Percentiles rank a stretch among this genome's conserved stretches.
These are phyloP conservation scores for Enteromius viviparus DNA, from an alignment of 2,797 vertebrate genomes.

Conservation along the genomic window DNA sequence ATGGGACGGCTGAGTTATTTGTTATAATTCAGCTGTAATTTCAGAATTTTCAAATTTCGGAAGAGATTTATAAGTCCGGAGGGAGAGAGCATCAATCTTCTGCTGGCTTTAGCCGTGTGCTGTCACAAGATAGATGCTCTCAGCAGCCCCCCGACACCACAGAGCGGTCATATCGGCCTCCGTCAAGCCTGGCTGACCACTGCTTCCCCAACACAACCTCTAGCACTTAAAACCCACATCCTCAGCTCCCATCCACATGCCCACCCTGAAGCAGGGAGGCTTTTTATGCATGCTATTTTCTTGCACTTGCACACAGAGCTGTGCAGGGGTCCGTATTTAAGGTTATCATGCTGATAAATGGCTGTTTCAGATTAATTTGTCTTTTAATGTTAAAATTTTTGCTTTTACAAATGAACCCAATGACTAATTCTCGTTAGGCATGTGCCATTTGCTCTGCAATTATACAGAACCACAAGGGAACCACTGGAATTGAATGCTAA, in stretches of 20 bases:
- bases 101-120: slow-evolving; percentile 51
- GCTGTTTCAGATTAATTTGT: slow-evolving; percentile 59
- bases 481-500: not conserved
- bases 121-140: slow-evolving; percentile 77
- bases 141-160: slow-evolving; percentile 68
- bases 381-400: slow-evolving; percentile 34
- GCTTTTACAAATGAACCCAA: slow-evolving; percentile 27
- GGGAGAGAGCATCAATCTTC: slow-evolving; percentile 73
- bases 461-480: slow-evolving; percentile 12
- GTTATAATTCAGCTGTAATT: slow-evolving; percentile 77
- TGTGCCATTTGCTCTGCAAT: slow-evolving; percentile 37
- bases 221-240: slow-evolving; percentile 60
- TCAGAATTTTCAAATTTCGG: slow-evolving; percentile 71
- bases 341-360: slow-evolving; percentile 78
- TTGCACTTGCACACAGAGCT: slow-evolving; percentile 4
- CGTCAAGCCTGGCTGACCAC: slow-evolving; percentile 79
- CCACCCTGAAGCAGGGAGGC: not conserved
- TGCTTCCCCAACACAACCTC: slow-evolving; percentile 47
- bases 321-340: slow-evolving; percentile 64
- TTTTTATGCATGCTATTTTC: not conserved
- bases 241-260: slow-evolving; percentile 50
- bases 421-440: slow-evolving; percentile 31
- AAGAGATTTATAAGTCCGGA: slow-evolving; percentile 69
- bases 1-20: slow-evolving; percentile 65
- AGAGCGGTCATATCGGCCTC: slow-evolving; percentile 71